Evolutionary conservation across 2,888 invertebrate species (phyloP).

Genomic region (Cephus sareptanus): DNA sequence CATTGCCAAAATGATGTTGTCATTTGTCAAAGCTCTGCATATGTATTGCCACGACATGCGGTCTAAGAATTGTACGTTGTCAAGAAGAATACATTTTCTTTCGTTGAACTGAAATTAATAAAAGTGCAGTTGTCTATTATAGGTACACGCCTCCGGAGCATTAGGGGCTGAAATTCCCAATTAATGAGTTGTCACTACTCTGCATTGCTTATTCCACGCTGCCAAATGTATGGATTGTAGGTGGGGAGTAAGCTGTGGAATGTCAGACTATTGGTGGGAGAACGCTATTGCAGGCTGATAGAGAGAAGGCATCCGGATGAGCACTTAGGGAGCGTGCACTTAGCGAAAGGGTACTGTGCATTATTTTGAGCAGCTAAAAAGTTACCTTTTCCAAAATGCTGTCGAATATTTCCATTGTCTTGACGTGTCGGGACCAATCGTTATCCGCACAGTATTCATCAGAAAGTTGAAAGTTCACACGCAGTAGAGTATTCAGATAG

Average conservation of each 20-base stretch:
- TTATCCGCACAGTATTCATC: constrained; percentile 62
- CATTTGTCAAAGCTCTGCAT: constrained; percentile 26
- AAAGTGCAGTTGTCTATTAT: background rate
- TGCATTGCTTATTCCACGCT: too few species aligned
- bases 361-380: constrained; percentile 29
- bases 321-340: too few species aligned
- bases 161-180: background rate
- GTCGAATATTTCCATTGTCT: constrained; percentile 64
- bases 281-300: too few species aligned
- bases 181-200: background rate
- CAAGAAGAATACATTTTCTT: constrained; percentile 64
- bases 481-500: constrained; percentile 69
- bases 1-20: constrained; percentile 57
- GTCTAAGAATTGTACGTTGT: constrained; percentile 69
- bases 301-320: background rate
- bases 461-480: constrained; percentile 69
- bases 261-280: background rate
- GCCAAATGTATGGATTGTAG: too few species aligned
- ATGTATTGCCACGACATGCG: constrained; percentile 49
- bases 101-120: constrained; percentile 12
- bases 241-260: too few species aligned
- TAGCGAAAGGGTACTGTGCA: background rate
- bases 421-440: constrained; percentile 63
- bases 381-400: constrained; percentile 61
- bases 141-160: too few species aligned